Base-by-base conservation (phyloP, 2,888 invertebrate genomes). In the Sesamia inferens region DNA sequence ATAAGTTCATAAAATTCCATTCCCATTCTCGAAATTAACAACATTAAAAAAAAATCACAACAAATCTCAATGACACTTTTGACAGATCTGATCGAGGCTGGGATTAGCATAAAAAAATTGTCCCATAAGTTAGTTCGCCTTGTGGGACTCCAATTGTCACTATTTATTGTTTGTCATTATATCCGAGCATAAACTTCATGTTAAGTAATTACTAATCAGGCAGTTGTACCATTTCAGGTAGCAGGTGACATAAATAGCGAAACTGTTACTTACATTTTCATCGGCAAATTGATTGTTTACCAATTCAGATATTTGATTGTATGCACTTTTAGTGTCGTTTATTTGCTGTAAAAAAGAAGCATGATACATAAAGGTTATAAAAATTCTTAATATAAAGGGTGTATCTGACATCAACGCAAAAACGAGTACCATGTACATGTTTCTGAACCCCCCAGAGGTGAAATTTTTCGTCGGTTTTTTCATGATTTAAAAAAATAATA, bases 301-400 rank as follows among this genome's bases (percentile, higher is more conserved):
- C 81, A 96, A 89, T 63, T 94, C 94, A 14, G 95, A 92, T 88
- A 96, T 91, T 91, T 96, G 96, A 74, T 78, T 93, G 85, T 95
- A 96, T 13, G 96, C 96, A 87, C 96, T 96, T 89, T 95, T 96
- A 4, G 96, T 96, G 78, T 96, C 96, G 85, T 96, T 96, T 62
- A 95, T 92, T 96, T 96, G 96, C 96, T 96, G 94, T 82, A 94
- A 93, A 81, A 74, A 71, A 66, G 55, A 67, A 24, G 3, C 11
- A 39, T 57, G 24, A 64, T 74, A 48, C 63, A 2, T 44, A 68
- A 44, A 44, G 2, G 5, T 19, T 10, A 19, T 5, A 58, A 31
- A 31, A 19, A 19, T 5, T 31, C 8, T 16, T 16, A 57, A 5
- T n/a, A n/a, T n/a, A n/a, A n/a, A n/a, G n/a, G n/a, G n/a, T n/a